phyloP scores from a whole-genome alignment of 2,888 invertebrate species.

The Parasteatoda lunata region DNA sequence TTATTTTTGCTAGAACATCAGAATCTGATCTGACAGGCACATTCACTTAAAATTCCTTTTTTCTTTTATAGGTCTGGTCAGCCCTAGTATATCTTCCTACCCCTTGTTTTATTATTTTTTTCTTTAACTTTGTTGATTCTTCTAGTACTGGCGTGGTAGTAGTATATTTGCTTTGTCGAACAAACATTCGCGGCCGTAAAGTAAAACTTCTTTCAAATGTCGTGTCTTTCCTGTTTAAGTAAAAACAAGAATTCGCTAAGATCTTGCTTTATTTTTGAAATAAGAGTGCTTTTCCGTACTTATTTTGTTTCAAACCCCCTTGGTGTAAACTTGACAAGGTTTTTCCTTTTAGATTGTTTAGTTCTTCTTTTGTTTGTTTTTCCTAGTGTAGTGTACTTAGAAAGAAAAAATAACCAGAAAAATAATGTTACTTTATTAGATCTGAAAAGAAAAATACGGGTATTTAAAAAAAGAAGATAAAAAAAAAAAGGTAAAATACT shows the following conservation, averaged over 20 bases:
- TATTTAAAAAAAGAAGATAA: too few species aligned
- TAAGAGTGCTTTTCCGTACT: constrained; percentile 4
- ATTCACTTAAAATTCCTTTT: not conserved
- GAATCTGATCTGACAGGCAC: constrained; percentile 63
- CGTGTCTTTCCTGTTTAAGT: constrained; percentile 48
- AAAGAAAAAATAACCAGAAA: not conserved
- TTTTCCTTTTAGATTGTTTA: constrained; percentile 13
- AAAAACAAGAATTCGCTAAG: constrained; percentile 57
- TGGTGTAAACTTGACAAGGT: constrained; percentile 59
- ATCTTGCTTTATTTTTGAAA: constrained; percentile 47
- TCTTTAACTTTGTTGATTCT: constrained; percentile 55
- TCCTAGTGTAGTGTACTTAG: not conserved
- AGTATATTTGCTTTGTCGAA: constrained; percentile 56
- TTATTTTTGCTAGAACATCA: constrained; percentile 53
- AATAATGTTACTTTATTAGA: not conserved
- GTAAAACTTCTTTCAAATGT: constrained; percentile 10
- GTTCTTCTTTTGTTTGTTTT: not conserved
- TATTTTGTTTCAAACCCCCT: constrained; percentile 17
- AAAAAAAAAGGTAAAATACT: too few species aligned
- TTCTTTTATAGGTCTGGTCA: constrained; percentile 46
- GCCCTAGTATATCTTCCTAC: constrained; percentile 3
- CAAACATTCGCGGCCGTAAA: constrained; percentile 26
- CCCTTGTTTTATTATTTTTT: constrained; percentile 14
- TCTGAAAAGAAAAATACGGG: not conserved
- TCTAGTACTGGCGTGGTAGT: constrained; percentile 8